A percentile compares a stretch with the other conserved stretches of the same genome.
Conservation (phyloP, 2,888 invertebrate species). For the Eurois occulta region DNA sequence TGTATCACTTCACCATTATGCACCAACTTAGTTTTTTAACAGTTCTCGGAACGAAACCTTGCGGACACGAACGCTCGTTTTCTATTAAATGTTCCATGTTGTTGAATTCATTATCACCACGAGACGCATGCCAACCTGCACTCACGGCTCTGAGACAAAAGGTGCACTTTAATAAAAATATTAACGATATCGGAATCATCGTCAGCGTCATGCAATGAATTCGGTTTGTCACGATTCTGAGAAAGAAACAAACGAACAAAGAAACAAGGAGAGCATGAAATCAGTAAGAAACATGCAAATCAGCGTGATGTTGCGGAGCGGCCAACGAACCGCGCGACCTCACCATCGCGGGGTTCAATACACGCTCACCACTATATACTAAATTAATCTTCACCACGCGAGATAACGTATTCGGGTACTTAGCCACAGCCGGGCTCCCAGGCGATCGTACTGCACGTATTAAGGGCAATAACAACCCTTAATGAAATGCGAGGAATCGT, state of each 20-base stretch:
- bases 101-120: constrained; percentile 51
- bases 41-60: constrained; percentile 62
- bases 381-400: constrained; percentile 73
- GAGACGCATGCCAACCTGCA: constrained; percentile 56
- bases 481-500: constrained; percentile 50
- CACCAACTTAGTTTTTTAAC: constrained; percentile 62
- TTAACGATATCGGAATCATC: constrained; percentile 62
- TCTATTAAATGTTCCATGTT: constrained; percentile 63
- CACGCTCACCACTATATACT: constrained; percentile 63
- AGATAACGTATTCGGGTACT: constrained; percentile 69
- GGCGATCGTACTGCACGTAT: constrained; percentile 31
- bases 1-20: constrained; percentile 65
- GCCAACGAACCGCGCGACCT: constrained; percentile 80
- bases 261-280: constrained; percentile 78
- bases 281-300: constrained; percentile 82
- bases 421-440: constrained; percentile 59
- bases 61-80: constrained; percentile 65
- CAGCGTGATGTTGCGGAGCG: constrained; percentile 77
- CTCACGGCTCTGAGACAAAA: constrained; percentile 52
- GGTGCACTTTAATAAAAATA: constrained; percentile 59
- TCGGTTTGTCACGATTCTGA: constrained; percentile 77
- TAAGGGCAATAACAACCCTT: constrained; percentile 61
- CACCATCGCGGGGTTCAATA: constrained; percentile 60
- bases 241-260: constrained; percentile 76
- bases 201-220: constrained; percentile 71